A percentile compares a stretch with the other conserved stretches of the same genome.
These are phyloP conservation scores for Quiscalus mexicanus DNA, from an alignment of 2,113 vertebrate genomes.

Conservation along the genomic window DNA sequence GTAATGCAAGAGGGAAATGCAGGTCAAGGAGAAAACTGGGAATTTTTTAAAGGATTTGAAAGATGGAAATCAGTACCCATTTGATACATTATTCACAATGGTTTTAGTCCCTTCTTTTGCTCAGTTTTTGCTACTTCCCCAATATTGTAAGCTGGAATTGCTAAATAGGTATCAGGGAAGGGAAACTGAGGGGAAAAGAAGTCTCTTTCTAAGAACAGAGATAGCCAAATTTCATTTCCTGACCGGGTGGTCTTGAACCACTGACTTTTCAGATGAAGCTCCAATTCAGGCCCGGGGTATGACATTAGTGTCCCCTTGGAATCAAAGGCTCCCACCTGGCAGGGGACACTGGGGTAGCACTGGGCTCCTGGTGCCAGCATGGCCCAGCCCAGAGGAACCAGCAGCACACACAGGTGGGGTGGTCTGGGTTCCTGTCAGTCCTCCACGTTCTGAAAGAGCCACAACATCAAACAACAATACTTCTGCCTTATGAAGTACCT, in stretches of 20 bases:
- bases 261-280: not conserved
- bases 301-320: not conserved
- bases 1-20: not conserved
- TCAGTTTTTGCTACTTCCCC: slow-evolving; percentile 1
- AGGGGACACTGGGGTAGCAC: fast-evolving
- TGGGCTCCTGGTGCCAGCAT: not conserved
- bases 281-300: fast-evolving
- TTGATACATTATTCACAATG: not conserved
- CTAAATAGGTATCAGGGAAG: not conserved
- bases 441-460: not conserved
- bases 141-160: not conserved
- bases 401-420: not conserved
- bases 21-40: not conserved
- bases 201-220: not conserved
- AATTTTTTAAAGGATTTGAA: not conserved
- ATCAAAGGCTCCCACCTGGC: not conserved
- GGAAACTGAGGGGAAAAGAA: not conserved
- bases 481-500: slow-evolving; percentile 50
- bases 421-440: not conserved
- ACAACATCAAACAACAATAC: not conserved
- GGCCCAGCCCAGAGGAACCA: not conserved
- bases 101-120: not conserved
- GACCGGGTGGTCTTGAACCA: not conserved
- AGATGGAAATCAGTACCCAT: not conserved
- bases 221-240: not conserved